Evolutionary conservation across 1,140 invertebrate genomes (phyloP).

Genomic region (Drosophila parvula): DNA sequence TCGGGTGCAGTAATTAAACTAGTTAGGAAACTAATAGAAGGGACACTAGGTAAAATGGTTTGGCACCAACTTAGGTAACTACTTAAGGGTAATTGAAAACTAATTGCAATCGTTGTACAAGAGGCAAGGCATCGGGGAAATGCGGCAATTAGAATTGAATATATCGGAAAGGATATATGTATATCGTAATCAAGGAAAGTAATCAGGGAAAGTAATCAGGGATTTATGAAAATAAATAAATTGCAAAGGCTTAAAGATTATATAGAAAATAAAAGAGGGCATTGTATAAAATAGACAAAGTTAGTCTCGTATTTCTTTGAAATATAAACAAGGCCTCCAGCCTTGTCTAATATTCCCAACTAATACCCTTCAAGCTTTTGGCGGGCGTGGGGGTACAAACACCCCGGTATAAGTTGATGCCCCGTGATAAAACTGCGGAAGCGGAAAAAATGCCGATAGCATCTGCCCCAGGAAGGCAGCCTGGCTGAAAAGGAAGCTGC

Average conservation of each 20-base stretch:
- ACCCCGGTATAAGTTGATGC: constrained; percentile 51
- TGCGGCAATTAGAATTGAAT: not conserved
- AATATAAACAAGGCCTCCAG: not conserved
- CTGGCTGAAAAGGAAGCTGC: constrained; percentile 36
- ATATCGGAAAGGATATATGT: not conserved
- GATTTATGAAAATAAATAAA: not conserved
- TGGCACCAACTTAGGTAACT: constrained; percentile 19
- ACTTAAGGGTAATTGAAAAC: constrained; percentile 29
- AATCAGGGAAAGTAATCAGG: not conserved
- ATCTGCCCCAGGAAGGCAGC: constrained; percentile 36
- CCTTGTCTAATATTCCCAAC: not conserved
- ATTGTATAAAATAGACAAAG: not conserved
- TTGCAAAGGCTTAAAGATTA: not conserved
- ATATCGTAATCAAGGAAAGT: not conserved
- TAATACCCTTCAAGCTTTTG: not conserved
- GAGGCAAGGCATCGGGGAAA: not conserved
- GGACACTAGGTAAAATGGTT: constrained; percentile 12
- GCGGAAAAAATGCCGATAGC: constrained; percentile 77
- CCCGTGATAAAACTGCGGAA: constrained; percentile 79
- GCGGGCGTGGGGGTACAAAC: not conserved
- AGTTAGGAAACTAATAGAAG: constrained; percentile 41
- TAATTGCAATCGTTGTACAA: constrained; percentile 10
- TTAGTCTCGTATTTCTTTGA: not conserved
- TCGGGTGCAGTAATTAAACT: constrained; percentile 35
- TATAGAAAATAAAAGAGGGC: not conserved